Conservation (phyloP, 2,797 vertebrate species). For the Sebastolobus altivelis region DNA sequence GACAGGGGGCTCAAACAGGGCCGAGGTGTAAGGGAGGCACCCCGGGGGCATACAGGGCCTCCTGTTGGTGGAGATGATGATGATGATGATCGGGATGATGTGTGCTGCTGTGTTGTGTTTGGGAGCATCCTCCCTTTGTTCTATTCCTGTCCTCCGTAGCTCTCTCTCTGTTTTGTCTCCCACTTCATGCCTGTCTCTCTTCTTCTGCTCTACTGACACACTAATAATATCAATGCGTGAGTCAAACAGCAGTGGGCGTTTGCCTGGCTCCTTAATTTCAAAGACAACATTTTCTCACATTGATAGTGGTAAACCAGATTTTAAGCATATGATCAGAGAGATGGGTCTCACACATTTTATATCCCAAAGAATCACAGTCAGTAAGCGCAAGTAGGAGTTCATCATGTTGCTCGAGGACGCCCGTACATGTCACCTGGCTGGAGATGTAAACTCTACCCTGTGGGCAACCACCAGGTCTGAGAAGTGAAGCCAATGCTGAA, state of each 20-base stretch:
- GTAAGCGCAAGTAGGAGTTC: not conserved
- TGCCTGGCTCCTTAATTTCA: slow-evolving; percentile 28
- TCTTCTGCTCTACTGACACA: slow-evolving; percentile 46
- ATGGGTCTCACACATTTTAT: not conserved
- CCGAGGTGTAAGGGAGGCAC: slow-evolving; percentile 47
- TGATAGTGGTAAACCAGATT: slow-evolving; percentile 4
- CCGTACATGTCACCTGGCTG: not conserved
- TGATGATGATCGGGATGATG: slow-evolving; percentile 29
- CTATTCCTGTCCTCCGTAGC: not conserved
- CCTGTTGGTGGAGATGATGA: slow-evolving; percentile 17
- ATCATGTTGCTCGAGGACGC: not conserved
- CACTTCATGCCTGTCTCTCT: slow-evolving; percentile 12
- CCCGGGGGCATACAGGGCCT: slow-evolving; percentile 23
- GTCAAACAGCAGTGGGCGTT: slow-evolving; percentile 38
- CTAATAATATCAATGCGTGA: slow-evolving; percentile 31
- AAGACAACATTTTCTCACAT: slow-evolving; percentile 14
- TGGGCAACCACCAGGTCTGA: rapidly evolving
- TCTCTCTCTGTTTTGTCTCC: slow-evolving; percentile 4
- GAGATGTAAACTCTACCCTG: not conserved
- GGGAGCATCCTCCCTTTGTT: slow-evolving; percentile 15
- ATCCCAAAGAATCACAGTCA: not conserved
- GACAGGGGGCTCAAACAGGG: slow-evolving; percentile 29
- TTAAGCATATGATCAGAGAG: slow-evolving; percentile 11
- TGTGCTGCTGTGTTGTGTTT: slow-evolving; percentile 9
- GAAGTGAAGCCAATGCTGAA: too few species aligned